Evolutionary conservation across 2,888 invertebrate genomes (phyloP).

Genomic region (Antheraea assamensis): DNA sequence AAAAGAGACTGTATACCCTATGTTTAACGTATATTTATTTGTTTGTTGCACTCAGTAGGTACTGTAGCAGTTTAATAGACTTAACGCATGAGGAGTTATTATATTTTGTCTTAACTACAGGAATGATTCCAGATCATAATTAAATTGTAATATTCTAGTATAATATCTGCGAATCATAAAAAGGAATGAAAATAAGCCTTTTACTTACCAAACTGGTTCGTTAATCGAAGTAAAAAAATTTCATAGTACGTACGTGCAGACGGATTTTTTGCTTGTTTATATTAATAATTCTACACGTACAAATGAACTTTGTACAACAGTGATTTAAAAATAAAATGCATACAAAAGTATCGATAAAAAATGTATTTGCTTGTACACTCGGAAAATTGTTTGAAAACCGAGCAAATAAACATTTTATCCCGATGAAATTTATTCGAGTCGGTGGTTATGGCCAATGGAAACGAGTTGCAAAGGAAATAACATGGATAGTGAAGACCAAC

Average conservation of each 20-base stretch:
- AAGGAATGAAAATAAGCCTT: too few species aligned
- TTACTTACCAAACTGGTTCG: background rate
- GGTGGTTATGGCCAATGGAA: conserved; percentile 30
- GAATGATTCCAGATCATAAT: too few species aligned
- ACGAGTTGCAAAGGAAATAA: conserved; percentile 34
- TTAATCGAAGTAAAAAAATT: background rate
- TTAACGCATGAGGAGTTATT: too few species aligned
- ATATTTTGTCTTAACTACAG: too few species aligned
- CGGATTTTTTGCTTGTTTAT: too few species aligned
- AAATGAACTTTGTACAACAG: background rate
- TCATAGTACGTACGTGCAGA: background rate
- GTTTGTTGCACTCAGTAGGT: too few species aligned
- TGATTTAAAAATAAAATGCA: background rate
- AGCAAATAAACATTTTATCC: conserved; percentile 39
- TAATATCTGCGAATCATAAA: too few species aligned
- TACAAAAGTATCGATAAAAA: background rate
- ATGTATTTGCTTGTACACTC: background rate
- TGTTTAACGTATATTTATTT: too few species aligned
- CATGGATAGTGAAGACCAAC: conserved; percentile 40
- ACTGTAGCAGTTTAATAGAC: too few species aligned
- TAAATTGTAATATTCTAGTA: too few species aligned
- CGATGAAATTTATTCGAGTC: conserved; percentile 31
- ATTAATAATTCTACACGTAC: too few species aligned
- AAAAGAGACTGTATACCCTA: background rate
- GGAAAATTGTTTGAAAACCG: background rate